phyloP scores from a whole-genome alignment of 2,888 invertebrate species.

The Cancer borealis region DNA sequence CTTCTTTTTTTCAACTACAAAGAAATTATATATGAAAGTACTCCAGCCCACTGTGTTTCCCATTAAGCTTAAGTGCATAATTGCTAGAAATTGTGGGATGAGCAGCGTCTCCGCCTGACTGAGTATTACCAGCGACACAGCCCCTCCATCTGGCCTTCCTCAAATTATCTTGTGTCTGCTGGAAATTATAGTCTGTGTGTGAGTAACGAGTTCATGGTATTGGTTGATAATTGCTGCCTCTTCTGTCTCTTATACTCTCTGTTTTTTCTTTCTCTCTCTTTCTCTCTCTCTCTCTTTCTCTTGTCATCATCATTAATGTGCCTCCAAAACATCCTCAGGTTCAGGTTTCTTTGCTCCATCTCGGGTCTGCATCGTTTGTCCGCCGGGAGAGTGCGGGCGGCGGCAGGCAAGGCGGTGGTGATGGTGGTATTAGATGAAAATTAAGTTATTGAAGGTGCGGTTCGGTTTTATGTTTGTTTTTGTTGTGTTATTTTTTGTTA shows the following conservation, averaged over 20 bases:
- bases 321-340: background rate
- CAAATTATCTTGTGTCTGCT: background rate
- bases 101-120: background rate
- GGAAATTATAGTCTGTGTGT: background rate
- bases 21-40: slow-evolving; percentile 9
- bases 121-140: background rate
- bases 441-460: background rate
- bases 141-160: background rate
- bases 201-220: background rate
- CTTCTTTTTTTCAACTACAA: background rate
- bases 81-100: background rate
- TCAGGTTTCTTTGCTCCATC: background rate
- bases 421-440: too few species aligned
- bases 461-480: too few species aligned
- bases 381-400: background rate
- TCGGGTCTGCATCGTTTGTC: background rate
- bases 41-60: background rate
- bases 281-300: background rate
- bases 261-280: background rate
- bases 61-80: slow-evolving; percentile 13
- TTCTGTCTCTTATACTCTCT: background rate
- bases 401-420: background rate
- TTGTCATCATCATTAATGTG: background rate
- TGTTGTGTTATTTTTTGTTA: background rate
- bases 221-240: background rate